A percentile compares a stretch with the other conserved stretches of the same genome.
phyloP scores from a whole-genome alignment of 2,888 invertebrate species.

The Ophioninae sp. region DNA sequence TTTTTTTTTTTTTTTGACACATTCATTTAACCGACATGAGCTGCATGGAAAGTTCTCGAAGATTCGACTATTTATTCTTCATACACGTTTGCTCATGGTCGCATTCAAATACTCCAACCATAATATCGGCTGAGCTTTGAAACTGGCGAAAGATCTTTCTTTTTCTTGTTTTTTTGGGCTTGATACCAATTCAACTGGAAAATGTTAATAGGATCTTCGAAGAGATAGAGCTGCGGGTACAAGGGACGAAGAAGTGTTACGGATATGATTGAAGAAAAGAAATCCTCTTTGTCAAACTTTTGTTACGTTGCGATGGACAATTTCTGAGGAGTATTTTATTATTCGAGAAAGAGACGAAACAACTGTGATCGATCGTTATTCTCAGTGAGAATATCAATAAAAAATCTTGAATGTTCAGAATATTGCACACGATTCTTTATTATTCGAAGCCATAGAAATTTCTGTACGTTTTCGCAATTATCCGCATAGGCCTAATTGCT shows the following conservation, averaged over 20 bases:
- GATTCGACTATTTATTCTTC: no score
- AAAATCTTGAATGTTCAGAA: not conserved
- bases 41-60: no score
- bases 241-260: no score
- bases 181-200: not conserved
- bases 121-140: not conserved
- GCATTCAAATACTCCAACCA: not conserved
- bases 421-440: conserved; percentile 11
- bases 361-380: not conserved
- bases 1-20: no score
- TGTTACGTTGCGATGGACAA: not conserved
- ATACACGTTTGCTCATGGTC: no score
- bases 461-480: conserved; percentile 12
- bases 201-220: not conserved
- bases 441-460: conserved; percentile 1
- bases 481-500: conserved; percentile 10
- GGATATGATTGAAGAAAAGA: not conserved
- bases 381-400: not conserved
- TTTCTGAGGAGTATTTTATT: not conserved
- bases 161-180: not conserved
- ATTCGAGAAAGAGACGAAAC: not conserved
- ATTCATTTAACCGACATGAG: no score
- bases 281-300: not conserved
- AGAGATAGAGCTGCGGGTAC: no score
- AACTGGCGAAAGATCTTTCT: not conserved